Base-by-base conservation (phyloP, 2,888 invertebrate genomes). In the Sphaerophoria rueppellii region DNA sequence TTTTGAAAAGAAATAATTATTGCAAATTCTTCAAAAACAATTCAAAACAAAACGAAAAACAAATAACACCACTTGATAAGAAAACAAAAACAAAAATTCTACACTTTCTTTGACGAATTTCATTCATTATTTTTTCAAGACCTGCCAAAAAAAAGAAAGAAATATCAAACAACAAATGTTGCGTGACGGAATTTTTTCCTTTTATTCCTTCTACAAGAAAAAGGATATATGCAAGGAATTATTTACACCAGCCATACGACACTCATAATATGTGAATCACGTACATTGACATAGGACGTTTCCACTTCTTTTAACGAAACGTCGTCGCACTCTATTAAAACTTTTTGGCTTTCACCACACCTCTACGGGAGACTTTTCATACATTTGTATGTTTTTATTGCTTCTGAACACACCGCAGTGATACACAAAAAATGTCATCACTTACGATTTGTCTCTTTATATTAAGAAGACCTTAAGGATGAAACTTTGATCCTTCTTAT, bases 371-470 rank as follows among this genome's bases (percentile, higher is more conserved):
- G 37, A 16, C 16, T 40, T 7, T 37, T 52, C 37, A 7, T 32
- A 3, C 5, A 40, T 67, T 40, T 32, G 16, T 67, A 40, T 35
- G 7, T n/a, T 40, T 54, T 54, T 54, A 71, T 72, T 76, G 14
- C 46, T 72, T 61, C 24, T 24, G 24, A 24, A 24, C 24, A 69
- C 40, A 67, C 35, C 60, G 60, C 48, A 63, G 54, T 72, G 67
- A 72, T 69, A 82, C 46, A 67, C 48, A n/a, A 24, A 24, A 24
- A 76, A 55, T 72, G 76, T 76, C 76, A 34, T 55, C 16, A 54
- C 67, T 73, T 54, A 54, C 54, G 40, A 67, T 67, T 67, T 54
- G 67, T 24, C 52, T n/a, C 54, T 50, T 67, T 14, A 67, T 40
- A 67, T 54, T 12, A 60, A n/a, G 32, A 67, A 24, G 24, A 24